Base-by-base conservation (phyloP, 2,888 invertebrate genomes). In the Callyntrura sp. region DNA sequence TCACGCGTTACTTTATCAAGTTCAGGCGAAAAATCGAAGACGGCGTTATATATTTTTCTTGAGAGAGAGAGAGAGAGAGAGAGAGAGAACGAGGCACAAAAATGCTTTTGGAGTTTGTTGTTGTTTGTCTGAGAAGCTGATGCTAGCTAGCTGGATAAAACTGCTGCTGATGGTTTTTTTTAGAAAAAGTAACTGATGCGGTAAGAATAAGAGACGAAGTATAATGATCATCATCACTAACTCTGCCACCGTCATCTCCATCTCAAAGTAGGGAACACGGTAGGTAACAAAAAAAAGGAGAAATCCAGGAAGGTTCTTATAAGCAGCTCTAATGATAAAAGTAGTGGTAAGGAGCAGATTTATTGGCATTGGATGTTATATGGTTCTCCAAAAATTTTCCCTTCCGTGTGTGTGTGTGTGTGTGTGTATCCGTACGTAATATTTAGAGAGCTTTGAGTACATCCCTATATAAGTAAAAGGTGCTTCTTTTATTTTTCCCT, bases 201-300 rank as follows among this genome's bases (percentile, higher is more conserved):
- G 86, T 79, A 65, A 86, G 78, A 86, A 79, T 83, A 83, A 83
- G 65, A 68, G 83, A 45, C 25, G 78, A 78, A 78, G 51, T 78
- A 55, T 57, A 55, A 78, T 78, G 55, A 78, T 57, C 78, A 81
- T 45, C 60, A 48, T 65, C 3, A 65, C 25, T 2, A 65, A 25
- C 65, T 25, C 14, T 8, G 3, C 25, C 17, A 76, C 8, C 51
- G 25, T 17, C 20, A 73, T 45, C 48, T 0, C 62, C 35, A 6
- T 62, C 8, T 62, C 35, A 28, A 62, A 25, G 9, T 23, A 9
- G 23, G 20, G 25, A 43, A 43, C 20, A 45, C n/a, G 51, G 14
- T 2, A 17, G 60, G 62, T 14, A 23, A 25, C 62, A 62, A 45
- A 0, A 51, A 35, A 9, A 76, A 76, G 48, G 48, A 20, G 20